A percentile compares a stretch with the other conserved stretches of the same genome.
phyloP scores from a whole-genome alignment of 2,113 vertebrate genomes.

The Arenaria interpres region DNA sequence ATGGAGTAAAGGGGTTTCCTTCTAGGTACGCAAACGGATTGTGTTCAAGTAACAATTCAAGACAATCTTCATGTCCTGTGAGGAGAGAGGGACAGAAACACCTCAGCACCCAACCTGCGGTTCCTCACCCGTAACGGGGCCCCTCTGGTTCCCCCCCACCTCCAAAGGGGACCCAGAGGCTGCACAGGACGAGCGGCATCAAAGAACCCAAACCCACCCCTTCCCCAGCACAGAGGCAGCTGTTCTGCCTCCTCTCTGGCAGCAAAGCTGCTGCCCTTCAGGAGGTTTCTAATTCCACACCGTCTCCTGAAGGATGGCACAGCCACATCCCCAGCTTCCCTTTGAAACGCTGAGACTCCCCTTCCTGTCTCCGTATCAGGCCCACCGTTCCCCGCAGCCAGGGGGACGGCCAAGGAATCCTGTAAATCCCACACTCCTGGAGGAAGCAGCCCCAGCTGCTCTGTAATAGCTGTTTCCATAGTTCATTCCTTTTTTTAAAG shows the following conservation, averaged over 20 bases:
- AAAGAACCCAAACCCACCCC: rapidly evolving
- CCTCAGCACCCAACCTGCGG: neutral
- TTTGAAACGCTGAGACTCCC: neutral
- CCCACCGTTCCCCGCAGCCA: neutral
- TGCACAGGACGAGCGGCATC: neutral
- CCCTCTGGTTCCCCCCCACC: neutral
- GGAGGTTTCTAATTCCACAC: neutral
- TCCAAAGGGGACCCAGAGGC: neutral
- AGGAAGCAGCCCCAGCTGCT: neutral
- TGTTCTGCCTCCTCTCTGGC: neutral
- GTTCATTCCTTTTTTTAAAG: neutral
- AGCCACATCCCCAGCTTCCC: neutral
- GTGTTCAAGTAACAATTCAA: conserved; percentile 97
- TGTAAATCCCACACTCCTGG: neutral
- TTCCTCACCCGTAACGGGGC: neutral
- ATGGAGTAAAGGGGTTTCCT: conserved; percentile 91
- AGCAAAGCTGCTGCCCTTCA: neutral
- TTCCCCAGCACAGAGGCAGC: neutral
- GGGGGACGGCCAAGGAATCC: neutral
- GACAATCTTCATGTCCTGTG: conserved; percentile 93
- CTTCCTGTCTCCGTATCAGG: neutral
- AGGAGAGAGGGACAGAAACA: neutral
- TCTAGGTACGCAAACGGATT: conserved; percentile 89
- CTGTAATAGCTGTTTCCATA: neutral
- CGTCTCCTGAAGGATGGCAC: neutral